Evolutionary conservation across 2,113 vertebrate species (phyloP), one percentile per base, ranked within the genome.

Genomic region (Carassius carassius): DNA sequence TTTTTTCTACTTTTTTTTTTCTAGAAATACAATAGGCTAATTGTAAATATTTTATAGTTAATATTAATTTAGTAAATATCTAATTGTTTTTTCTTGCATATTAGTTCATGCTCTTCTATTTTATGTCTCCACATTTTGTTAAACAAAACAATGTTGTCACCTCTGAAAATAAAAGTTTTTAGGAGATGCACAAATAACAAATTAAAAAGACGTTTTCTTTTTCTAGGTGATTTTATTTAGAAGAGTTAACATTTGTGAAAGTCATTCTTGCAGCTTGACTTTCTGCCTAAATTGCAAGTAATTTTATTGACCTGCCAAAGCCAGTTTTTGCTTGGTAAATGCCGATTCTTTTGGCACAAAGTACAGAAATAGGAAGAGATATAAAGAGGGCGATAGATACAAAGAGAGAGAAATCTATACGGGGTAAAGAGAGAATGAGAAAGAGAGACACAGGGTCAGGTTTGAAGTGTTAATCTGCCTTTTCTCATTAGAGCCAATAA

Each of bases 401-500:
- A 78, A 4, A 29, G 29, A 58, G 49, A 54, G 65, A 51, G 58
- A 77, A 16, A 19, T 23, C 17, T 51, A 78, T 65, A 54, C 14
- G 35, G 47, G 41, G 17, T 9, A 60, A 60, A 74, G 69, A 37
- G 84, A 65, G 73, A 69, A n/a, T 35, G 65, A 19, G 13, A 65
- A 25, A 67, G 41, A 65, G 84, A 86, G 29, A 41, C 19, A 75
- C 8, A n/a, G 19, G 78, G 78, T 82, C 84, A 82, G 44, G 58
- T 81, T 82, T 86, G 84, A 82, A 86, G 84, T 81, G 78, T 81
- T 82, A 81, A 81, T 86, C 78, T 82, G 47, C 49, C 41, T 41
- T 81, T 35, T 82, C 81, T 76, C 58, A 82, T 81, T 86, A 81
- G 60, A 82, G 60, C 58, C 73, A 37, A 51, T 78, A 72, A 35